Evolutionary conservation across 2,888 invertebrate genomes (phyloP), one percentile per base, ranked within the genome.

Genomic region (Shargacucullia verbasci): DNA sequence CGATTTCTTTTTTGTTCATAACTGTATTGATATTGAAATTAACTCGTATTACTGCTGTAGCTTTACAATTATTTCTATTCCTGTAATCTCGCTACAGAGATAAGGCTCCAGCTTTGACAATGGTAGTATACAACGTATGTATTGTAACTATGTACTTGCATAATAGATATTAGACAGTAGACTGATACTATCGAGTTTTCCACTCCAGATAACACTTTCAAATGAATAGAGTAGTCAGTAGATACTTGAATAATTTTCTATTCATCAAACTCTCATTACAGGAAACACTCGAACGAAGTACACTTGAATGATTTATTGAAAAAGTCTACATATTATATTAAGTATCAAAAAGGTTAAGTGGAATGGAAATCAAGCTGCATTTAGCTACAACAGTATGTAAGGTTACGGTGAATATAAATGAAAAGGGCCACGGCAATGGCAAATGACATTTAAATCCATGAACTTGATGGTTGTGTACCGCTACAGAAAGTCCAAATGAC

Each of bases 371-470:
- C 34, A 47, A 14, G 35, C 33, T 25, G 25, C 27, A 45, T 48
- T 54, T 33, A 29, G 49, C 15, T 47, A 54, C 40, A 66, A 55
- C 49, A 58, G 55, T 57, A 44, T 34, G 7, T 41, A 48, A 56
- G 54, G 35, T 52, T 60, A 74, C 71, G 50, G 60, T 69, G 53
- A 55, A 55, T 59, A 56, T 38, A 60, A 58, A 63, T 46, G 44
- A 49, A 59, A 71, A 71, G 66, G 75, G 57, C 54, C 53, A 64
- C 44, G 46, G 56, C 35, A 41, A 70, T 64, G 45, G 29, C 60
- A 74, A 73, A 73, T 71, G 73, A 71, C 75, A 73, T 73, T 73
- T 69, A 71, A 71, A 71, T 69, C 65, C 62, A 62, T 69, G 72
- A 69, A 71, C 72, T 66, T 75, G 75, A 75, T 69, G 69, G 38